These are phyloP conservation scores for Camarhynchus parvulus DNA, from an alignment of 2,113 vertebrate species.

Conservation along the genomic window DNA sequence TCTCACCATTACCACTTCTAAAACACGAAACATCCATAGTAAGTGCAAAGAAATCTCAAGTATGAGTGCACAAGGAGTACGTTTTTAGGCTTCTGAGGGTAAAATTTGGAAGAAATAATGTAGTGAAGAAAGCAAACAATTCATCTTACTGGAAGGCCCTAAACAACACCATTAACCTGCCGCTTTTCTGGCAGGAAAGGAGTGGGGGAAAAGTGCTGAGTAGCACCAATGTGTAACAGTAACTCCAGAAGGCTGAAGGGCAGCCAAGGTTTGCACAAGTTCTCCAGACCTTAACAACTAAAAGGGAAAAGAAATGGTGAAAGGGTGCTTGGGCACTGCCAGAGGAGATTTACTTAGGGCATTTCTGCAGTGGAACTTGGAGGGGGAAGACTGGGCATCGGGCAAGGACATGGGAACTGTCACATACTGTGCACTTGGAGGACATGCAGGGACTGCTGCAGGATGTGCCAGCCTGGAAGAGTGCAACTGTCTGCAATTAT, in stretches of 20 bases:
- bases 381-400: fast-evolving
- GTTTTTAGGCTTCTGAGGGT: fast-evolving
- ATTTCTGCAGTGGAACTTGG: neutral
- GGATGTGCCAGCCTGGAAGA: neutral
- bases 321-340: neutral
- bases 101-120: neutral
- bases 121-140: neutral
- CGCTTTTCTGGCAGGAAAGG: neutral
- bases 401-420: neutral
- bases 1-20: neutral
- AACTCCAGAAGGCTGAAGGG: neutral
- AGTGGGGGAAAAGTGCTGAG: neutral
- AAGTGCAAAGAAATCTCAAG: neutral
- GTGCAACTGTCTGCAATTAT: neutral
- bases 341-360: neutral
- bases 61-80: neutral
- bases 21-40: neutral
- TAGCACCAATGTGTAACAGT: neutral
- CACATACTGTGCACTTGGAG: fast-evolving
- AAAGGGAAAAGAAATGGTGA: neutral
- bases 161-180: neutral
- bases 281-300: neutral
- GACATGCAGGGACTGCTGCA: neutral
- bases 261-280: neutral
- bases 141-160: neutral